Evolutionary conservation across 2,113 vertebrate species (phyloP), one percentile per base, ranked within the genome.

Genomic region (Trogon surrucura): DNA sequence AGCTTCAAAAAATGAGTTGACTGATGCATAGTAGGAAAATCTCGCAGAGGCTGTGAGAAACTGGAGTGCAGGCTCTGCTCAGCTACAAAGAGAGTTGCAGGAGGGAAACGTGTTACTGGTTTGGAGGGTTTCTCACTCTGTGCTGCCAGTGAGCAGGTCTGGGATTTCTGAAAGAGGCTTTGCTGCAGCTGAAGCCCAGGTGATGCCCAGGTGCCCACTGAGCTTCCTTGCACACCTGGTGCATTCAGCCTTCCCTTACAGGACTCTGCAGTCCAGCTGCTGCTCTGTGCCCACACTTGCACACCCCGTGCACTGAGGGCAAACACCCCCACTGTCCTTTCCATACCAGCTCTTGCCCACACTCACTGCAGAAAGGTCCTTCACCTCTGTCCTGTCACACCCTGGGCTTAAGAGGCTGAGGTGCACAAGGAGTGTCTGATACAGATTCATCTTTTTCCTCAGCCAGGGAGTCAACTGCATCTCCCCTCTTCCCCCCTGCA

Each of bases 51-150:
- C 29, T 66, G 36, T 34, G 32, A 58, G 71, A 47, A 60, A 65
- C 23, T 2, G 4, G 23, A 77, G 45, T 2, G 0, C 0, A 1
- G 62, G 15, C 18, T 57, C 30, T 62, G 70, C 32, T 66, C 23
- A 56, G 30, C 34, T 7, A 19, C 34, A 51, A 10, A 25, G 34
- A 0, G 1, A 21, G 12, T 30, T 41, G 47, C 9, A 5, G 16
- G 34, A 75, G 30, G 51, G 34, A 54, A 54, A 38, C 1, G 0
- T 8, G 0, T 44, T 74, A 10, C 34, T 1, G 0, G 54, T 61
- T 27, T 1, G 2, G 89, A 80, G 61, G 15, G 56, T 56, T 69
- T 81, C 30, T 41, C 18, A 29, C 13, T 30, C 56, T 3, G 2
- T 23, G n/a, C 62, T 70, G 69, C 22, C 44, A n/a, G 48, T 0